Base-by-base conservation (phyloP, 2,888 invertebrate species). In the Perithous albicinctus region DNA sequence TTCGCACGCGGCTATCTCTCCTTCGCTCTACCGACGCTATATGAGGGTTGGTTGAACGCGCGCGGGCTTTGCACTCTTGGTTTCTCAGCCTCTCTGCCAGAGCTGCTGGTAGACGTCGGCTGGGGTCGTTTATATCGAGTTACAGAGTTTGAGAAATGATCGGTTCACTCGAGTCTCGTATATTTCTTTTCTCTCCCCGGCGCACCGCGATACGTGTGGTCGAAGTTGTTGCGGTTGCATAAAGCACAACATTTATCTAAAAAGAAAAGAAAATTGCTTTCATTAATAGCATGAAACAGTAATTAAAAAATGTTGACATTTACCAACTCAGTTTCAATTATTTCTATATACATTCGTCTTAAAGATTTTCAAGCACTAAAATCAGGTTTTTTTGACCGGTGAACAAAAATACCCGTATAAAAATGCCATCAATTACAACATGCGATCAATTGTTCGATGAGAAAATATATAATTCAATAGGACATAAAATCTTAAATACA, bases 81-180 rank as follows among this genome's bases (percentile, higher is more conserved):
- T 63, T 64, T 26, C 63, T 70, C 69, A 43, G 32, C 43, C 69
- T 70, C 56, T 67, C 23, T 20, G 32, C 10, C 35, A 7, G 29
- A 43, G 41, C 12, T 8, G 35, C 20, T 48, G 4, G 12, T 26
- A 29, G 18, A 8, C 8, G 15, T 32, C 63, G 46, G 35, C 41
- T 70, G 76, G 87, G 87, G 87, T 88, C 89, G 87, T 88, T 90
- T 91, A 91, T 90, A 92, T 91, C 91, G 86, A 90, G 90, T 91
- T 91, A 46, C 46, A 41, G 86, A 91, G 89, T 91, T 91, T 92
- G 91, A 91, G 88, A 91, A 92, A 92, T 90, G 92, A 90, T 91
- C 88, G 85, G 84, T 63, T 85, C 87, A 75, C 83, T 86, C 82
- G 48, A 64, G 41, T 78, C 78, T 72, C 83, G 77, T 69, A 77